Evolutionary conservation across 1,140 invertebrate genomes (phyloP).

Genomic region (Tetramorium simillimum): DNA sequence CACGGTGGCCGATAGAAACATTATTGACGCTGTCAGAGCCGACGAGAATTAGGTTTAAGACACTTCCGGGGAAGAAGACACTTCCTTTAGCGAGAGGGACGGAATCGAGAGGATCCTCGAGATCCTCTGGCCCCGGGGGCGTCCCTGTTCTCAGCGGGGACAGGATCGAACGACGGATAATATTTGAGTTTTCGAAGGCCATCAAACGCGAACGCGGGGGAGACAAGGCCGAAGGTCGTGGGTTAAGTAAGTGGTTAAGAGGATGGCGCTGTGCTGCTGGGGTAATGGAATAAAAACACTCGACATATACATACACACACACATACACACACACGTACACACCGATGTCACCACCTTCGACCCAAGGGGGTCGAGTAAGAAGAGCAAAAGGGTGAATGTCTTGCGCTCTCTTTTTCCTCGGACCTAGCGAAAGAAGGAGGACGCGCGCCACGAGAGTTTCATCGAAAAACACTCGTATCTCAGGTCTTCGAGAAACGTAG

Average conservation of each 20-base stretch:
- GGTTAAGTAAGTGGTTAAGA: conserved; percentile 82
- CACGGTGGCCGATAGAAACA: conserved; percentile 36
- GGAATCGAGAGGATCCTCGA: neutral
- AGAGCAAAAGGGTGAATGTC: conserved; percentile 28
- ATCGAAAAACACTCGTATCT: conserved; percentile 39
- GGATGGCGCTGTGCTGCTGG: conserved; percentile 63
- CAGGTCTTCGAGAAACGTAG: conserved; percentile 1
- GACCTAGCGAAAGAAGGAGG: conserved; percentile 33
- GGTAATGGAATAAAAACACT: conserved; percentile 83
- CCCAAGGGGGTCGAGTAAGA: conserved; percentile 13
- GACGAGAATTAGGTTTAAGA: conserved; percentile 56
- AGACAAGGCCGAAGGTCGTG: conserved; percentile 72
- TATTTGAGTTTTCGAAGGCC: conserved; percentile 79
- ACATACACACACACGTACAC: conserved; percentile 41
- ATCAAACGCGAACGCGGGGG: conserved; percentile 55
- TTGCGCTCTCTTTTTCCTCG: conserved; percentile 64
- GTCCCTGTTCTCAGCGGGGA: neutral
- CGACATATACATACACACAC: conserved; percentile 23
- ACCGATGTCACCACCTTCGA: conserved; percentile 68
- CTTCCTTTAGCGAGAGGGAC: conserved; percentile 12
- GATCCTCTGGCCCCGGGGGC: conserved; percentile 4
- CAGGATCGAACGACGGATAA: conserved; percentile 74
- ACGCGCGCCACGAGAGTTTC: conserved; percentile 56
- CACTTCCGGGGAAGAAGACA: neutral
- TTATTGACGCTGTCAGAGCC: conserved; percentile 41